Conservation (phyloP, 1,140 invertebrate species). For the Mycetomoellerius zeteki region DNA sequence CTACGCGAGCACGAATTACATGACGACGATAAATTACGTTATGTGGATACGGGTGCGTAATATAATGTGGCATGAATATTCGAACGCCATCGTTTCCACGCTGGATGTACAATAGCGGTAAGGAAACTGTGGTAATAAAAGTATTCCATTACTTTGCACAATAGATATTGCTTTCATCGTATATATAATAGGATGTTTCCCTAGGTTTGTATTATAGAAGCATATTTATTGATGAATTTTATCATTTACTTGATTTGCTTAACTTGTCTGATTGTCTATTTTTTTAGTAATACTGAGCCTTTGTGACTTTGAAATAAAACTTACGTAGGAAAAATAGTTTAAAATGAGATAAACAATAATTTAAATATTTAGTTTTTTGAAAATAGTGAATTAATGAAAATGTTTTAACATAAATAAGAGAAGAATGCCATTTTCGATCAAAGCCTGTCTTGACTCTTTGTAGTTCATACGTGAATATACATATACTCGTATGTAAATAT, state of each 20-base stretch:
- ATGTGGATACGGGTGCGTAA: constrained; percentile 10
- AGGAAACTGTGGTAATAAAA: constrained; percentile 18
- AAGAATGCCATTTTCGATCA: no score
- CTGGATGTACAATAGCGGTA: neutral
- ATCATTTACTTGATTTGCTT: neutral
- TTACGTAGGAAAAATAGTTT: neutral
- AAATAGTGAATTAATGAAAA: neutral
- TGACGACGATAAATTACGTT: constrained; percentile 60
- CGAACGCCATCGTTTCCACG: constrained; percentile 17
- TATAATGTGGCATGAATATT: constrained; percentile 31
- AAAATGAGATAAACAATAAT: neutral
- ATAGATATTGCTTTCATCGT: constrained; percentile 20
- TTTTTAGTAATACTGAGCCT: neutral
- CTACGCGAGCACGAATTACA: constrained; percentile 39
- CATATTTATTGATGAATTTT: neutral
- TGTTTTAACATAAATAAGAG: neutral
- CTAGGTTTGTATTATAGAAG: neutral
- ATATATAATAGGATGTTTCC: constrained; percentile 10
- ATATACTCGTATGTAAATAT: no score
- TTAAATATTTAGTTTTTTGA: neutral
- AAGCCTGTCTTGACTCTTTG: no score
- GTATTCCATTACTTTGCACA: constrained; percentile 19
- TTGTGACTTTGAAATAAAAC: neutral
- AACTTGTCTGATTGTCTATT: neutral
- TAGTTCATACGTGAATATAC: no score